A percentile compares a stretch with the other conserved stretches of the same genome.
phyloP scores from a whole-genome alignment of 30 jellyfish, hydroid and myxozoan species.

The Mastigias papua region DNA sequence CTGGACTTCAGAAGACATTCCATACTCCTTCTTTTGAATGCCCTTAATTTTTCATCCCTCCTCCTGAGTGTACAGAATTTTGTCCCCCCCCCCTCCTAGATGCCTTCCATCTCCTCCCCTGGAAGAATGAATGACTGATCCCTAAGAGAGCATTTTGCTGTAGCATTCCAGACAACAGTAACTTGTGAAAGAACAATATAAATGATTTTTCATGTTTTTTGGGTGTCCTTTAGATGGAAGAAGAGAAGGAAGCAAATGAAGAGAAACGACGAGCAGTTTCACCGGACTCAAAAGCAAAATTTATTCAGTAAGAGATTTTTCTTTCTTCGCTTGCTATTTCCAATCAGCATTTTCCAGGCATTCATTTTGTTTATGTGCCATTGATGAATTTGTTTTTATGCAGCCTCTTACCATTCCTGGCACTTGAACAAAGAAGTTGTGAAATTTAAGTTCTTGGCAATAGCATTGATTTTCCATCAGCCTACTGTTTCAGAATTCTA shows the following conservation, averaged over 20 bases:
- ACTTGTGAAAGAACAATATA: background rate
- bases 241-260: slow-evolving; percentile 59
- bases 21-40: background rate
- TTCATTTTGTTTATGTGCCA: background rate
- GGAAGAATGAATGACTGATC: background rate
- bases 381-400: background rate
- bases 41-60: background rate
- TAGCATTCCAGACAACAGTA: too few species aligned
- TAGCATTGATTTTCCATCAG: too few species aligned
- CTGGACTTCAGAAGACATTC: background rate
- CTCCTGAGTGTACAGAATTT: too few species aligned
- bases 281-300: slow-evolving; percentile 81
- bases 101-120: background rate
- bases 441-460: background rate
- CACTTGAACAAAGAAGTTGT: too few species aligned
- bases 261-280: slow-evolving; percentile 35
- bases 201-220: background rate
- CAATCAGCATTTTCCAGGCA: background rate
- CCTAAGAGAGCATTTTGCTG: background rate
- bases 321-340: background rate
- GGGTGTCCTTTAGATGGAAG: slow-evolving; percentile 53
- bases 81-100: too few species aligned
- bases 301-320: slow-evolving; percentile 73
- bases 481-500: too few species aligned
- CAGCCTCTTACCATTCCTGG: background rate